Evolutionary conservation across 2,113 vertebrate genomes (phyloP), one percentile per base, ranked within the genome.

Genomic region (Anguilla japonica): DNA sequence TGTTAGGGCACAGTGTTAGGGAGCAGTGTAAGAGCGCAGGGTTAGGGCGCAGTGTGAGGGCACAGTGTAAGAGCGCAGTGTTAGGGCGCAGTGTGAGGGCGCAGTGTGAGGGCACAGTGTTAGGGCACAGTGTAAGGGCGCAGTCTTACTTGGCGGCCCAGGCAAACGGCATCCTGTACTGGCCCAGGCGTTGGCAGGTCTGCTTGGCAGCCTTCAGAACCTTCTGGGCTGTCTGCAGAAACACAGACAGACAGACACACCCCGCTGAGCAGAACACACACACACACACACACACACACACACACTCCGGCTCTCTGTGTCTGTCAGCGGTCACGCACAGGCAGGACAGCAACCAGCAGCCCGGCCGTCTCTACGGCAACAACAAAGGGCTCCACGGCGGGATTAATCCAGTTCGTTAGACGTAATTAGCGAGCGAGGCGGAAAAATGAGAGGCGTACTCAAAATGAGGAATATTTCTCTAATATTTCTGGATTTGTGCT

Each of bases 91-190:
- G 34, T 34, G 34, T 34, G 1, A 34, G 1, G 34, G 34, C 34
- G 34, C 34, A 34, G 34, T 34, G 34, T 34, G 0, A 34, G 34
- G 34, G 34, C 34, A 1, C 34, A 34, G 34, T 34, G 34, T 34
- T 34, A 34, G n/a, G n/a, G n/a, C n/a, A n/a, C 14, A 20, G 39
- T 20, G 26, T 82, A 26, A 20, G 46, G 40, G 43, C 63, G 34
- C 29, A 43, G 0, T 43, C 97, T 95, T 92, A 99, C 98, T 98
- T 99, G 93, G 97, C 97, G 56, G 98, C 98, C 98, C 98, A 99
- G 88, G 97, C 98, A 0, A 99, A 99, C 0, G 98, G 98, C 98
- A 99, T 99, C 92, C 97, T 93, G 95, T 99, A 99, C 88, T 97
- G 97, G 84, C 97, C 97, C 87, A 99, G 93, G 50, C 97, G 96